Base-by-base conservation (phyloP, 2,797 vertebrate species). In the Microtus agrestis region DNA sequence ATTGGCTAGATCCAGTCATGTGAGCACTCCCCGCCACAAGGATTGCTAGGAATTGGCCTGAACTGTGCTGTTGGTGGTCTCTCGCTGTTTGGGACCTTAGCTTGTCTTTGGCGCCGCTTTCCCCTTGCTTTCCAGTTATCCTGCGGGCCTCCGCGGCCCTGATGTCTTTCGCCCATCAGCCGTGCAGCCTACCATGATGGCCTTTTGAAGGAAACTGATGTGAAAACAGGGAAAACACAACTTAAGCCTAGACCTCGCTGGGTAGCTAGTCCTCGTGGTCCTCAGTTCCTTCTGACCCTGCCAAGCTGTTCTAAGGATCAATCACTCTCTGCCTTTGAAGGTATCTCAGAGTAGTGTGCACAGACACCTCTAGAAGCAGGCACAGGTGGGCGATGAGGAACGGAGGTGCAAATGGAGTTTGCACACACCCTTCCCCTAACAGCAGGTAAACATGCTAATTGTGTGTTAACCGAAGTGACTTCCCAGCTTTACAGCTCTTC, bases 401-500 rank as follows among this genome's bases (percentile, higher is more conserved):
- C 67, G 59, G 91, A 96, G 67, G 92, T 95, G 56, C 77, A 87
- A 73, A 87, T 71, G 87, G 87, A 97, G 89, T 95, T 95, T 69
- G 95, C 78, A 54, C 84, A 59, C 69, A 56, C 56, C 5, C 29
- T 65, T 89, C 92, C 92, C 91, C 91, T 89, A 85, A 86, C 67
- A 95, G 87, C 88, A 89, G 71, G 84, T 31, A 46, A 31, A 12
- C 15, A 27, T 40, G 80, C 40, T 92, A 63, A 97, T 79, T 76
- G 37, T 15, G 0, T 81, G 78, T 59, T 89, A 96, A 84, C 92
- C 73, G 67, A 51, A 76, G 77, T 74, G 95, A 91, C 95, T 91
- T 92, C 78, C 86, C 67, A 93, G 43, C 79, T 90, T 87, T 15
- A 93, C 77, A 91, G 88, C 76, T 89, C 43, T 94, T 92, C 80